A percentile compares a stretch with the other conserved stretches of the same genome.
phyloP scores from a whole-genome alignment of 1,140 invertebrate species.

The Cylas formicarius region DNA sequence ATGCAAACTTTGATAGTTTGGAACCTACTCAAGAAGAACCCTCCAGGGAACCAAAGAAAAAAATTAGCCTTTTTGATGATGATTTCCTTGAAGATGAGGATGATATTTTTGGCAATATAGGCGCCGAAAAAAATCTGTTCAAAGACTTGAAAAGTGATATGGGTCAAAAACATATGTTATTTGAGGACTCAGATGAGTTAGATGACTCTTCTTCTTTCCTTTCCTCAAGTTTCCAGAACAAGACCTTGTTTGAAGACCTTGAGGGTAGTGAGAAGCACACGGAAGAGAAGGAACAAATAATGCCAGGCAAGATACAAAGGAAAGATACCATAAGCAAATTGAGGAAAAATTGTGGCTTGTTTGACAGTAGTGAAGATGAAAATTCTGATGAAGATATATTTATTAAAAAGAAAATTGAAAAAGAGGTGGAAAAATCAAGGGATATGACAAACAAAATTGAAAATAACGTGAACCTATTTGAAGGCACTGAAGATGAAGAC shows the following conservation, averaged over 20 bases:
- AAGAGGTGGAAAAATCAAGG: not conserved
- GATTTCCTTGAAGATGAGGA: conserved; percentile 14
- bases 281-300: not conserved
- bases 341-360: conserved; percentile 13
- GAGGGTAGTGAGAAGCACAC: not conserved
- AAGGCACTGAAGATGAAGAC: not conserved
- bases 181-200: no score
- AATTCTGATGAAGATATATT: conserved; percentile 1
- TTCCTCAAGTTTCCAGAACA: conserved; percentile 2
- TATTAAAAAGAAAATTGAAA: conserved; percentile 1
- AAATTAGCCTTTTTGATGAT: conserved; percentile 39
- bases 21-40: no score
- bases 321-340: not conserved
- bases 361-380: conserved; percentile 10
- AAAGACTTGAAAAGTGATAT: conserved; percentile 4
- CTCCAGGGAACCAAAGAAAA: conserved; percentile 14
- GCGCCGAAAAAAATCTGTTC: not conserved
- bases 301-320: conserved; percentile 2
- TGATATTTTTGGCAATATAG: conserved; percentile 3
- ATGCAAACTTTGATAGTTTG: no score
- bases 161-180: no score
- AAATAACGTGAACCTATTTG: conserved; percentile 1
- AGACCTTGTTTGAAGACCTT: conserved; percentile 1
- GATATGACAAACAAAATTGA: no score
- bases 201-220: no score